Evolutionary conservation across 2,888 invertebrate genomes (phyloP).

Genomic region (Cheilosia grossa): DNA sequence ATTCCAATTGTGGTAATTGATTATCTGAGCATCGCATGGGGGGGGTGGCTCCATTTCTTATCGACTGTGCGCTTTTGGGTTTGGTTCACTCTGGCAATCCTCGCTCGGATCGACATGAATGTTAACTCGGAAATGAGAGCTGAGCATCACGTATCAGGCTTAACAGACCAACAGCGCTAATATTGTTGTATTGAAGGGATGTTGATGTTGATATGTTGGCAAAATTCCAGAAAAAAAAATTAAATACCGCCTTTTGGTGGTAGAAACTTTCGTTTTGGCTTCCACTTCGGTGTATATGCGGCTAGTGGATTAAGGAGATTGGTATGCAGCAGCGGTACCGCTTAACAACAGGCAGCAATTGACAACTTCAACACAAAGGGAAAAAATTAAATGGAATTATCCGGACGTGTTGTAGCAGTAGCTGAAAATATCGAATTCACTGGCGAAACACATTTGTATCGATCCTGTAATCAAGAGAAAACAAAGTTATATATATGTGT

Average conservation of each 20-base stretch:
- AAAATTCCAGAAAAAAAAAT: conserved; percentile 28
- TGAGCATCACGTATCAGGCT: conserved; percentile 58
- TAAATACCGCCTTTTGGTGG: neutral
- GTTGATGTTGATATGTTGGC: conserved; percentile 41
- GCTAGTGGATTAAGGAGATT: conserved; percentile 55
- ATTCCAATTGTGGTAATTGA: conserved; percentile 51
- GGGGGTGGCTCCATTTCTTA: conserved; percentile 11
- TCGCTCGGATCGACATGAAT: conserved; percentile 32
- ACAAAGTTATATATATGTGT: neutral
- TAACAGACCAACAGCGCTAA: conserved; percentile 55
- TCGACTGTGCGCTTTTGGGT: conserved; percentile 4
- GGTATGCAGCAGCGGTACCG: conserved; percentile 49
- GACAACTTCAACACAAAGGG: conserved; percentile 49
- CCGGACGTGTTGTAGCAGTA: conserved; percentile 30
- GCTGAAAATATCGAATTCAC: conserved; percentile 51
- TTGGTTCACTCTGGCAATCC: conserved; percentile 6
- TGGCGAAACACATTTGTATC: conserved; percentile 31
- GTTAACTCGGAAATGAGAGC: conserved; percentile 37
- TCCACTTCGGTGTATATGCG: conserved; percentile 13
- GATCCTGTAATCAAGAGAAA: conserved; percentile 46
- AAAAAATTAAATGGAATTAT: conserved; percentile 49
- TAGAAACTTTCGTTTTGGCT: neutral
- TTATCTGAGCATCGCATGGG: conserved; percentile 36
- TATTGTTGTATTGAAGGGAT: conserved; percentile 34
- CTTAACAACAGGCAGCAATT: conserved; percentile 40